A percentile compares a stretch with the other conserved stretches of the same genome.
These are phyloP conservation scores for Stenchaetothrips biformis DNA, from an alignment of 2,888 invertebrate genomes.

Conservation along the genomic window DNA sequence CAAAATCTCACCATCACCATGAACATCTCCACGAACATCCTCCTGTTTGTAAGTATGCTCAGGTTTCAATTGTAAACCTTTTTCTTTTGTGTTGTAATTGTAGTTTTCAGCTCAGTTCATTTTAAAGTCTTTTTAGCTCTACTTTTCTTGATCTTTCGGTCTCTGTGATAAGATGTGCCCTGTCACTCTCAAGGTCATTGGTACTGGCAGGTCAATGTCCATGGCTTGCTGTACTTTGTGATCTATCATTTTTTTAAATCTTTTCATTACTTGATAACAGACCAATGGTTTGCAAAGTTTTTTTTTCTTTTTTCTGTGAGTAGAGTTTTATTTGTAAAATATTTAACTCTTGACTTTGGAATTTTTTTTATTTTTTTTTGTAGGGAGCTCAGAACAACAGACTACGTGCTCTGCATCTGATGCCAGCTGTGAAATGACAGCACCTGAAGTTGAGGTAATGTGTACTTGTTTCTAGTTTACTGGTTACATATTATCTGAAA, in stretches of 20 bases:
- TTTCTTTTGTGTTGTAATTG: not conserved
- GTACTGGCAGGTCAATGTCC: not conserved
- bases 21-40: not conserved
- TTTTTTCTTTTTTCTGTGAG: not conserved
- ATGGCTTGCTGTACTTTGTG: not conserved
- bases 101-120: not conserved
- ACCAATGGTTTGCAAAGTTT: not conserved
- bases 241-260: not conserved
- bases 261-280: too few relatives aligned
- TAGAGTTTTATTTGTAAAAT: not conserved
- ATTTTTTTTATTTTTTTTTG: not conserved
- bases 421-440: not conserved
- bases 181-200: not conserved
- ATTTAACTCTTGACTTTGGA: not conserved
- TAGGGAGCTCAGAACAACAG: conserved; percentile 2
- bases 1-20: not conserved
- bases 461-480: not conserved
- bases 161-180: not conserved
- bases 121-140: not conserved
- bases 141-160: not conserved
- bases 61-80: not conserved
- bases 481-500: not conserved
- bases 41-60: not conserved
- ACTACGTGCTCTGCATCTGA: not conserved
- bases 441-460: not conserved